Evolutionary conservation across 2,888 invertebrate species (phyloP).

Genomic region (Endotricha flammealis): DNA sequence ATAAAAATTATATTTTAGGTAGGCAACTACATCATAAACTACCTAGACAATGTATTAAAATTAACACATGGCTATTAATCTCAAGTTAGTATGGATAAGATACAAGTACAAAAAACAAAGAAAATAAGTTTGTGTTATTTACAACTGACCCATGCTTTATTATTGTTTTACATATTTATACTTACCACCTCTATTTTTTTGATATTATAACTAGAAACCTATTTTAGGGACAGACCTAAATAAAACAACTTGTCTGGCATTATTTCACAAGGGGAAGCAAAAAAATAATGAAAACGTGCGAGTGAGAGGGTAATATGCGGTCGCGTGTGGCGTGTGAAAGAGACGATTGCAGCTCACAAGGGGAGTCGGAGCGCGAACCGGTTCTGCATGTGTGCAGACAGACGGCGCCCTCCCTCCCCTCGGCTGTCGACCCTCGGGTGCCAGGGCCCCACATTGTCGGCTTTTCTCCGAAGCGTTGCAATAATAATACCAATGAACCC

Average conservation of each 20-base stretch:
- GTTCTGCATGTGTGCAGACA: conserved; percentile 74
- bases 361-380: conserved; percentile 71
- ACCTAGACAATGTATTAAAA: too few relatives aligned
- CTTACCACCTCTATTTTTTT: conserved; percentile 42
- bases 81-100: too few relatives aligned
- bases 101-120: too few relatives aligned
- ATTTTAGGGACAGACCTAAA: conserved; percentile 56
- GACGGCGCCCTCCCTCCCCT: conserved; percentile 67
- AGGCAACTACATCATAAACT: too few relatives aligned
- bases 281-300: conserved; percentile 72
- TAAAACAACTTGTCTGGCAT: conserved; percentile 65
- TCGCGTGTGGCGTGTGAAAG: conserved; percentile 64
- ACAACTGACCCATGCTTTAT: conserved; percentile 35
- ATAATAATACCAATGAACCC: conserved; percentile 57
- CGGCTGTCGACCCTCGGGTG: conserved; percentile 66
- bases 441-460: conserved; percentile 65
- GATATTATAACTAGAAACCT: conserved; percentile 38
- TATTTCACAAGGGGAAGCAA: conserved; percentile 72
- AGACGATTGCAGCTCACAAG: conserved; percentile 57
- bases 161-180: conserved; percentile 21
- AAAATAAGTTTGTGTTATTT: too few relatives aligned
- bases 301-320: conserved; percentile 57
- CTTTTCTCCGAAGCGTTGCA: conserved; percentile 64
- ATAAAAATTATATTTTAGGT: too few relatives aligned
- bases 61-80: too few relatives aligned